phyloP scores from a whole-genome alignment of 2,888 invertebrate species.

The Aleiodes alternator region DNA sequence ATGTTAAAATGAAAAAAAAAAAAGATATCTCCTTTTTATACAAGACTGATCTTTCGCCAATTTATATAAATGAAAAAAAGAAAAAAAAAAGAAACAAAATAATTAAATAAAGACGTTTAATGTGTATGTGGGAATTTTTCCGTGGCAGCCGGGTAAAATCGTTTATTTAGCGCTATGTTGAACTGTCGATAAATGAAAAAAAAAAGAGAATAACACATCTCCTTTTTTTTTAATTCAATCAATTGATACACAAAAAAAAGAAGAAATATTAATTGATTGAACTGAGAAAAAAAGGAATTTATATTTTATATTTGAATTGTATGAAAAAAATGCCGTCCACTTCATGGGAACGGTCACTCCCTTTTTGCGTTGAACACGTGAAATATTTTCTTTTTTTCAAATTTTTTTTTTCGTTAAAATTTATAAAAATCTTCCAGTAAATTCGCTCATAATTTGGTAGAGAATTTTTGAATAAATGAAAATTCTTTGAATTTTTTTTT shows the following conservation, averaged over 20 bases:
- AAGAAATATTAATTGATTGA: slow-evolving; percentile 5
- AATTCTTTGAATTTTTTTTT: no score
- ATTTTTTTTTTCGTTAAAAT: not conserved
- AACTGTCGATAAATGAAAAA: slow-evolving; percentile 22
- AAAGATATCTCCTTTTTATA: slow-evolving; percentile 66
- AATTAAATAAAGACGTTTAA: slow-evolving; percentile 57
- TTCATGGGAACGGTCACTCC: slow-evolving; percentile 9
- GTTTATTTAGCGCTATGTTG: slow-evolving; percentile 13
- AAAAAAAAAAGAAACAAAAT: slow-evolving; percentile 39
- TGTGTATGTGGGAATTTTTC: slow-evolving; percentile 41
- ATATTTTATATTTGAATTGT: slow-evolving; percentile 25
- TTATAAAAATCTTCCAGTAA: not conserved
- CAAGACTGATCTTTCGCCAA: slow-evolving; percentile 60
- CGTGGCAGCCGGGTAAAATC: slow-evolving; percentile 62
- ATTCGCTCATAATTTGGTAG: not conserved
- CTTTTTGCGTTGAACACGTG: slow-evolving; percentile 3
- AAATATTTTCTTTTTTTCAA: slow-evolving; percentile 1
- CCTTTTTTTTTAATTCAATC: not conserved
- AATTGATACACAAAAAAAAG: no score
- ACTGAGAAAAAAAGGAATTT: not conserved
- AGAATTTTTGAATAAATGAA: slow-evolving; percentile 1
- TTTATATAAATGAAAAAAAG: slow-evolving; percentile 48
- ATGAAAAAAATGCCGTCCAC: slow-evolving; percentile 13
- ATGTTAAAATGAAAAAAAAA: slow-evolving; percentile 60
- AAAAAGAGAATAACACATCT: not conserved